Percentiles rank a stretch among this genome's conserved stretches.
Conservation (phyloP, 2,797 vertebrate genomes). For the Pterois miles region DNA sequence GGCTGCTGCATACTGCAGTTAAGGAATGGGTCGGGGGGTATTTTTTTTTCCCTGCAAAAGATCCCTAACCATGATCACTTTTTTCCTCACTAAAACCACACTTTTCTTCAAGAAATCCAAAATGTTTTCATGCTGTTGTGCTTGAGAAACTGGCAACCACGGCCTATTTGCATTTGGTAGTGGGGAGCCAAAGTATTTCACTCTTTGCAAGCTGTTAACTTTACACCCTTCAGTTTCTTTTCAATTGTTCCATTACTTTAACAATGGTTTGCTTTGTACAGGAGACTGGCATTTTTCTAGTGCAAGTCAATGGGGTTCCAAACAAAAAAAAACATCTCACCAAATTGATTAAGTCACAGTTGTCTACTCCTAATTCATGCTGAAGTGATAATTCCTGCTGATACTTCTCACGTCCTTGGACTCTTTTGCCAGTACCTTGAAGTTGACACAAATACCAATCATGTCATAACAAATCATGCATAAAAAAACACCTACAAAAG, state of each 20-base stretch:
- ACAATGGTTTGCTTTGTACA: conserved; percentile 27
- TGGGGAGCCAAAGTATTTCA: conserved; percentile 42
- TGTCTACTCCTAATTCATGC: not conserved
- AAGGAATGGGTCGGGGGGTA: conserved; percentile 1
- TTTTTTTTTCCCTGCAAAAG: conserved; percentile 13
- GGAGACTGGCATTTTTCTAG: not conserved
- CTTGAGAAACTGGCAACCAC: conserved; percentile 38
- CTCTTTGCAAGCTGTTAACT: conserved; percentile 38
- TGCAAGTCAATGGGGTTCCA: conserved; percentile 15
- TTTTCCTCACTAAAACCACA: not conserved
- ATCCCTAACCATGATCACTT: conserved; percentile 9
- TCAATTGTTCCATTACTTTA: conserved; percentile 25
- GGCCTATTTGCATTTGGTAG: conserved; percentile 52
- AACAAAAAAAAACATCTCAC: conserved; percentile 6
- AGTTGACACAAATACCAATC: not conserved
- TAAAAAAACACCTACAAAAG: not conserved
- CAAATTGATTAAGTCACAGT: conserved; percentile 30
- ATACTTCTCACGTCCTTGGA: not conserved
- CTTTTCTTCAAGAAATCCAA: conserved; percentile 7
- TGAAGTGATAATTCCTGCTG: conserved; percentile 19
- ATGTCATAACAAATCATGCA: not conserved
- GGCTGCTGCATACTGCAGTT: conserved; percentile 14
- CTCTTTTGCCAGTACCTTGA: not conserved
- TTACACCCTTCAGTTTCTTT: conserved; percentile 22
- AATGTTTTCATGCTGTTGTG: conserved; percentile 51